Percentiles rank a stretch among this genome's conserved stretches.
phyloP scores from a whole-genome alignment of 2,113 vertebrate genomes.

The Bothrops jararaca region DNA sequence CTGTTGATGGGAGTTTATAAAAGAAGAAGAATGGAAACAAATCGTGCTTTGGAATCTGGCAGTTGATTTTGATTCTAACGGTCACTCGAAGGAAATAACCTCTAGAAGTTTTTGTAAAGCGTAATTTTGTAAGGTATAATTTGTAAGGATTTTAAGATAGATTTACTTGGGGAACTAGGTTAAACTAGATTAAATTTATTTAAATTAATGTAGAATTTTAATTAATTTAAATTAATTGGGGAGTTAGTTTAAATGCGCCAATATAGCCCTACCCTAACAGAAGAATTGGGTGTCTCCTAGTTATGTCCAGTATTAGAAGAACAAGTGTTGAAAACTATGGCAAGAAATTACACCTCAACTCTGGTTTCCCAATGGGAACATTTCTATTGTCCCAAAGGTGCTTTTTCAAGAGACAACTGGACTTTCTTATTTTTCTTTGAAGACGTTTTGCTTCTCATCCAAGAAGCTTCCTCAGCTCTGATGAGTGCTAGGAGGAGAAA shows the following conservation, averaged over 20 bases:
- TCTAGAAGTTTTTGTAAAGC: neutral
- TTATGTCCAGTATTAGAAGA: neutral
- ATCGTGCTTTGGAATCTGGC: neutral
- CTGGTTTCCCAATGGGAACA: neutral
- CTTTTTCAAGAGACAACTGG: no score
- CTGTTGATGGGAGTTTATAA: neutral
- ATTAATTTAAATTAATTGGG: neutral
- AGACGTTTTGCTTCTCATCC: no score
- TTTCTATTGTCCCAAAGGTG: no score
- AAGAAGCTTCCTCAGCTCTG: no score
- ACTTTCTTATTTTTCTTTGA: no score
- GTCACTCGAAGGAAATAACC: neutral
- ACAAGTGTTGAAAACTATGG: neutral
- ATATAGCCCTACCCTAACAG: neutral
- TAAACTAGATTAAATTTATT: neutral
- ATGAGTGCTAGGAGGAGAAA: no score
- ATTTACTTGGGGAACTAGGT: neutral
- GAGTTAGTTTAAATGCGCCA: neutral
- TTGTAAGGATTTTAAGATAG: neutral
- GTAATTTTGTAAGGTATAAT: neutral
- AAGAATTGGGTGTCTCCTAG: neutral
- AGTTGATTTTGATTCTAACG: neutral
- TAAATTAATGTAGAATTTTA: neutral
- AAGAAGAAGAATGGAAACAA: neutral
- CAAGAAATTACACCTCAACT: neutral